Evolutionary conservation across 2,797 vertebrate genomes (phyloP).

Genomic region (Amniataba percoides): DNA sequence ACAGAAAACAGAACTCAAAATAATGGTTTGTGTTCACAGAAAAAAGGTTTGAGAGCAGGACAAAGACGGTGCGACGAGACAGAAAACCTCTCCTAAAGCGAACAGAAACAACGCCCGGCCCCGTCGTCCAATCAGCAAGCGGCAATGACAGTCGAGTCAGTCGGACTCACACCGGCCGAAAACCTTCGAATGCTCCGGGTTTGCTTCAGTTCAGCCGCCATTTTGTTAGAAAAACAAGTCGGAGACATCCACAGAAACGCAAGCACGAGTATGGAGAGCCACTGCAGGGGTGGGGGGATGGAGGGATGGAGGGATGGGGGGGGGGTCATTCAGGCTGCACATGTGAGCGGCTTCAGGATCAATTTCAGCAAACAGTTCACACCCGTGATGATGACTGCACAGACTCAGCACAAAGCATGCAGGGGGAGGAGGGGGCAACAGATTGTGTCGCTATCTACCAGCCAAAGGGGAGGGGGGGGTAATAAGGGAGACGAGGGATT

Average conservation of each 20-base stretch:
- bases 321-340: conserved; percentile 72
- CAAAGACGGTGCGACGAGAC: conserved; percentile 67
- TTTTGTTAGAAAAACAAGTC: conserved; percentile 58
- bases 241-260: conserved; percentile 57
- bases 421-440: conserved; percentile 62
- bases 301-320: not conserved
- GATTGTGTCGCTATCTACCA: conserved; percentile 86
- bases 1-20: conserved; percentile 20
- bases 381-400: conserved; percentile 67
- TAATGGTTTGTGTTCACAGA: conserved; percentile 22
- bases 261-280: conserved; percentile 59
- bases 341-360: conserved; percentile 71
- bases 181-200: conserved; percentile 54
- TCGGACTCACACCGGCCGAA: conserved; percentile 62
- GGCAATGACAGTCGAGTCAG: conserved; percentile 66
- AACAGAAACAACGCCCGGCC: conserved; percentile 46
- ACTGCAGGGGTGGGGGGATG: not conserved
- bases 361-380: conserved; percentile 66
- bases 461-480: conserved; percentile 58
- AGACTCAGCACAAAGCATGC: conserved; percentile 76
- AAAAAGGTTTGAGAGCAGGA: conserved; percentile 15
- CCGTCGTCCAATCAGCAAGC: conserved; percentile 39
- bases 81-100: conserved; percentile 55
- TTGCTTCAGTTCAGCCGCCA: conserved; percentile 50
- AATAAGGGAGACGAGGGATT: conserved; percentile 33